Evolutionary conservation across 2,888 invertebrate genomes (phyloP).

Genomic region (Pyrrhosoma nymphula): DNA sequence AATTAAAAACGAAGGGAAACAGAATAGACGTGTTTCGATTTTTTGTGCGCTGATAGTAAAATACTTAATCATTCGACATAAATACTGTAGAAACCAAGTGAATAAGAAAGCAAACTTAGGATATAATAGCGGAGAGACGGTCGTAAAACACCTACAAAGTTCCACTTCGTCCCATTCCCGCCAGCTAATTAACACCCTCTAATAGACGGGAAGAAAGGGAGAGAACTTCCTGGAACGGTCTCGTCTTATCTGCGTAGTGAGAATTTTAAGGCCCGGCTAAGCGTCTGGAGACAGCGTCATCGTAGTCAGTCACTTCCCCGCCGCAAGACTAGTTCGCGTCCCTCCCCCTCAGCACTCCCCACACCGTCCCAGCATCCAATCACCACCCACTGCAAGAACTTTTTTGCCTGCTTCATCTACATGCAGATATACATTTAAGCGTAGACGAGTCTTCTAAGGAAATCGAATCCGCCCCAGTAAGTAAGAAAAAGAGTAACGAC

Average conservation of each 20-base stretch:
- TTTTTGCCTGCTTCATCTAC: too few species aligned
- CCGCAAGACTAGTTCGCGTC: neutral
- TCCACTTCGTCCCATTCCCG: neutral
- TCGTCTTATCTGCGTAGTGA: neutral
- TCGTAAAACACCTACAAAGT: neutral
- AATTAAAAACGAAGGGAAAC: too few species aligned
- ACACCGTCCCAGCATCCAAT: neutral
- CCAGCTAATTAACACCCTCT: constrained; percentile 32
- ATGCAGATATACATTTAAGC: neutral
- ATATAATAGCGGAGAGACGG: neutral
- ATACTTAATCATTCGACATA: too few species aligned
- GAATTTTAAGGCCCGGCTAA: neutral
- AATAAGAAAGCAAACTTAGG: neutral
- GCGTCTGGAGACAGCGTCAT: constrained; percentile 25
- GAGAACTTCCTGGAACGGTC: neutral
- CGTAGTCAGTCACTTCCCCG: neutral
- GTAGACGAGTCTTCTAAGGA: neutral
- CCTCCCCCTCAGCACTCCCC: neutral
- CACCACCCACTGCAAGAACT: neutral
- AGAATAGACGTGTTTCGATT: too few species aligned
- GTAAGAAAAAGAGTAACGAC: constrained; percentile 1
- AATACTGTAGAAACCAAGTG: neutral
- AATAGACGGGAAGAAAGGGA: neutral
- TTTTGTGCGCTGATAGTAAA: too few species aligned
- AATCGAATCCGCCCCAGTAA: neutral